Evolutionary conservation across 2,888 invertebrate species (phyloP).

Genomic region (Homarus gammarus): DNA sequence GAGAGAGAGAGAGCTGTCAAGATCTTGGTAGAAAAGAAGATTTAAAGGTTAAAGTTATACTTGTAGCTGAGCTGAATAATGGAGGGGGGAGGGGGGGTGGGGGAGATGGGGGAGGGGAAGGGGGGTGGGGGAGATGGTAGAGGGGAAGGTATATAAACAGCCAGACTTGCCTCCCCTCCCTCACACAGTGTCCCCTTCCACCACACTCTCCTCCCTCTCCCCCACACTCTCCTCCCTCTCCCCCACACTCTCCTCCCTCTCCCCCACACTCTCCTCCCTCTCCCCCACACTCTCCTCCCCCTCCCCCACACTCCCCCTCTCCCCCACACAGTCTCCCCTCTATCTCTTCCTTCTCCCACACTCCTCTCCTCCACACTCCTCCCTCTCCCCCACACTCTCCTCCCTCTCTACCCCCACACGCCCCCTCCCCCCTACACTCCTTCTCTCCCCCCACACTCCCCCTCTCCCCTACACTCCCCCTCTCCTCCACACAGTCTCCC

Average conservation of each 20-base stretch:
- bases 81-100: no score
- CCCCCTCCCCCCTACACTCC: neutral
- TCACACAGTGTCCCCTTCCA: neutral
- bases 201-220: neutral
- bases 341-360: no score
- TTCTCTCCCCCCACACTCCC: conserved; percentile 10
- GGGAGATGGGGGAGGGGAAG: neutral
- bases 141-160: neutral
- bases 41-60: no score
- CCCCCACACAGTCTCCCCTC: neutral
- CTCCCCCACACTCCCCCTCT: neutral
- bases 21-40: no score
- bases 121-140: neutral
- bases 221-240: neutral
- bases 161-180: neutral
- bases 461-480: conserved; percentile 14
- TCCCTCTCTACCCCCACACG: neutral
- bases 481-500: neutral
- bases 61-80: no score
- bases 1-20: no score
- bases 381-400: neutral
- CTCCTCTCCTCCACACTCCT: conserved; percentile 12
- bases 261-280: neutral
- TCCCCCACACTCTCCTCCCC: conserved; percentile 4
- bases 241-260: neutral